Evolutionary conservation across 2,113 vertebrate species (phyloP).

Genomic region (Tragulus kanchil): DNA sequence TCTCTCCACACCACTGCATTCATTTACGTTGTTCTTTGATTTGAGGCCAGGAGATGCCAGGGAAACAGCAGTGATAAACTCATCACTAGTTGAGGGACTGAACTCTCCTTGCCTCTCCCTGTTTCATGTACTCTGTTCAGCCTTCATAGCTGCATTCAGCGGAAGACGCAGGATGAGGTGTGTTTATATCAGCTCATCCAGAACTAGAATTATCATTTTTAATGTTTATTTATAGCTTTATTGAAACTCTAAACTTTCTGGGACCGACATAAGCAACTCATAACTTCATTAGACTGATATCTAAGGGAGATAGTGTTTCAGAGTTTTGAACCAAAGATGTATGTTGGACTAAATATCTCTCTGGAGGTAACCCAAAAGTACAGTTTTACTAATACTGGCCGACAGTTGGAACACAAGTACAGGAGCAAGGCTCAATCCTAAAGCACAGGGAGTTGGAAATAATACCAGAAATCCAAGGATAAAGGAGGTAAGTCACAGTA

Average conservation of each 20-base stretch:
- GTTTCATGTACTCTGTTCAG: background rate
- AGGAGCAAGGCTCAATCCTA: background rate
- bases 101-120: background rate
- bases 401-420: background rate
- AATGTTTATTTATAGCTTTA: background rate
- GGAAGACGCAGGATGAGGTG: background rate
- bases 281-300: background rate
- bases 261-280: conserved; percentile 14
- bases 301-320: background rate
- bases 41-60: background rate
- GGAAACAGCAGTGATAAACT: background rate
- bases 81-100: background rate
- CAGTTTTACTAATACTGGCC: background rate
- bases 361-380: background rate
- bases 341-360: background rate
- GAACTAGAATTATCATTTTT: conserved; percentile 30
- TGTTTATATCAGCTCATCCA: background rate
- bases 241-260: background rate
- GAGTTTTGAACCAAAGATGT: conserved; percentile 20
- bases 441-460: background rate
- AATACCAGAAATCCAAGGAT: background rate
- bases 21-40: too few relatives aligned
- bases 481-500: background rate
- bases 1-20: background rate
- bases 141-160: background rate